Evolutionary conservation across 1,140 invertebrate species (phyloP), one percentile per base, ranked within the genome.

Genomic region (Drosophila fuyamai): DNA sequence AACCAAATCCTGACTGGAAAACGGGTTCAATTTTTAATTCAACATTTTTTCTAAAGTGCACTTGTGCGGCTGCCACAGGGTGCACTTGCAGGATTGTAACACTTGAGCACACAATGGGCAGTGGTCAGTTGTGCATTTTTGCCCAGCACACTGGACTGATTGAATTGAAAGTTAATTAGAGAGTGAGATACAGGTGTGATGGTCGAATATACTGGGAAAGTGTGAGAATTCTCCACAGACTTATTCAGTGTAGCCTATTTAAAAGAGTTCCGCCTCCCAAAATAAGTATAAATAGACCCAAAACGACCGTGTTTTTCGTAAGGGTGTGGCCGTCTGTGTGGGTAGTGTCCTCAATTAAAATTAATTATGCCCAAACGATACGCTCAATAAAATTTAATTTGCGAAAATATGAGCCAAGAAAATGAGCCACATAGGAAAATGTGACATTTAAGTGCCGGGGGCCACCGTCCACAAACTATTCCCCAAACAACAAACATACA

Each of bases 371-470:
- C 88, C 88, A 86, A 90, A 74, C 88, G 86, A 90, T 90, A 90
- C 86, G 86, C 86, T 80, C 82, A 90, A 90, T 90, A 90, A 90
- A 90, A 90, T 90, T 90, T 86, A 86, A 90, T 90, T 90, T 90
- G 63, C 71, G 74, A 90, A 85, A 85, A 81, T 90, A 85, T 85
- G 83, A 88, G 72, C 81, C 76, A 86, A 83, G 82, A 86, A 86
- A 83, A 82, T 77, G 66, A 76, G 76, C 79, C 62, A 74, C 67
- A 78, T 68, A 77, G 66, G 74, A 73, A 85, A 70, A 81, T 85
- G 67, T 75, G 81, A 85, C 77, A 84, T 84, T 85, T 85, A 85
- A 85, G 81, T 81, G 81, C 72, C 54, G 59, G 47, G 54, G 66
- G 51, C 73, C 59, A 53, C 29, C 68, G 40, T 63, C 46, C 47